Evolutionary conservation across 2,888 invertebrate genomes (phyloP), one percentile per base, ranked within the genome.

Genomic region (Hoplodrina ambigua): DNA sequence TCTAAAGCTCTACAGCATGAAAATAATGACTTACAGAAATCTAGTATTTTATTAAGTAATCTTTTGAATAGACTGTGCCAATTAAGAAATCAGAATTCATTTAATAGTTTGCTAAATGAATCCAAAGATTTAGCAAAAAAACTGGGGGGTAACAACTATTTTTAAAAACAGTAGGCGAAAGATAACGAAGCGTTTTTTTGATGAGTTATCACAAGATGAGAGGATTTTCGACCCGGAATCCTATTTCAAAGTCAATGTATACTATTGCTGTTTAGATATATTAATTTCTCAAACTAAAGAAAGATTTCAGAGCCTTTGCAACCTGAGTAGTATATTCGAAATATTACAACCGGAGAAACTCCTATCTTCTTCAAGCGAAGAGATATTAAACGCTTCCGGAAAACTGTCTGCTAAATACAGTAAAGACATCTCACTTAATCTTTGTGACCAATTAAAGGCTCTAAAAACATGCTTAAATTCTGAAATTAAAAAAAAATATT

Each of bases 1-100:
- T 84, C 81, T 86, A 80, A 78, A 82, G 76, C 76, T 78, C 72
- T 75, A 83, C 77, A 83, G 82, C 76, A 86, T 81, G 79, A 82
- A 76, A 82, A 83, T 75, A 77, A 79, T 78, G 75, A 77, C 69
- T 82, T 73, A 75, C 80, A 80, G 77, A 82, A 80, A 78, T 17
- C 78, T 52, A 52, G 20, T 52, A 52, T 52, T 20, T 52, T 52
- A 52, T 52, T 52, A 54, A 54, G 25, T 54, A 54, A 30, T 54
- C 30, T 54, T 54, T 54, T 54, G 4, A 54, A 54, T 54, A 54
- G 30, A 54, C 53, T 54, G 53, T 7, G 25, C 53, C 0, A 30
- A 54, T 8, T 30, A 54, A 30, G 53, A 30, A 54, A 54, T 54
- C 54, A 54, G 7, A 54, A 54, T 74, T 80, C 69, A 76, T 78